Evolutionary conservation across 2,888 invertebrate genomes (phyloP).

Genomic region (Willowsia nigromaculata): DNA sequence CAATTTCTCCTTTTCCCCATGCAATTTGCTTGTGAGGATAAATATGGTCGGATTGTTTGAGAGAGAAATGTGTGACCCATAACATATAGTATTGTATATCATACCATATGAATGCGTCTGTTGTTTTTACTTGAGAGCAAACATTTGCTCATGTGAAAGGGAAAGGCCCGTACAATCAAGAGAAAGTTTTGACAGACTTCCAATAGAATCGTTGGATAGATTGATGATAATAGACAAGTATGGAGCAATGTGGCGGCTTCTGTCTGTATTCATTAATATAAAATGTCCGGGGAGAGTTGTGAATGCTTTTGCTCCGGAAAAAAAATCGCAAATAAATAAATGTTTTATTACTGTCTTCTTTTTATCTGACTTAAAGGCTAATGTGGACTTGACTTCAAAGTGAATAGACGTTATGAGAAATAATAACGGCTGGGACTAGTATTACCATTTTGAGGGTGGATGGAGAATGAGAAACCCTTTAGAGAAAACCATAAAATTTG

Average conservation of each 20-base stretch:
- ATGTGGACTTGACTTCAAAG: neutral
- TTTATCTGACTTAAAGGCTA: neutral
- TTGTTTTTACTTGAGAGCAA: neutral
- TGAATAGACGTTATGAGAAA: too few relatives aligned
- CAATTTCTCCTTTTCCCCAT: neutral
- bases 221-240: neutral
- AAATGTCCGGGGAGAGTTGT: too few relatives aligned
- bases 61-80: too few relatives aligned
- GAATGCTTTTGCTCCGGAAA: too few relatives aligned
- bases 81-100: too few relatives aligned
- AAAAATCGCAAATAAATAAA: too few relatives aligned
- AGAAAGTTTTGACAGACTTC: conserved; percentile 16
- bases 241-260: neutral
- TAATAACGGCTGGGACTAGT: too few relatives aligned
- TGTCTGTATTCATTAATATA: neutral
- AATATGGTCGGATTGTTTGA: neutral
- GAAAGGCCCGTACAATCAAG: neutral
- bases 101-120: neutral
- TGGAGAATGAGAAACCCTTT: too few relatives aligned
- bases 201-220: neutral
- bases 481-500: neutral
- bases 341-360: too few relatives aligned
- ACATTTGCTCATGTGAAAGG: neutral
- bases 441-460: too few relatives aligned
- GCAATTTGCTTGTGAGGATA: conserved; percentile 36